Evolutionary conservation across 2,113 vertebrate species (phyloP), one percentile per base, ranked within the genome.

Genomic region (Mola mola): DNA sequence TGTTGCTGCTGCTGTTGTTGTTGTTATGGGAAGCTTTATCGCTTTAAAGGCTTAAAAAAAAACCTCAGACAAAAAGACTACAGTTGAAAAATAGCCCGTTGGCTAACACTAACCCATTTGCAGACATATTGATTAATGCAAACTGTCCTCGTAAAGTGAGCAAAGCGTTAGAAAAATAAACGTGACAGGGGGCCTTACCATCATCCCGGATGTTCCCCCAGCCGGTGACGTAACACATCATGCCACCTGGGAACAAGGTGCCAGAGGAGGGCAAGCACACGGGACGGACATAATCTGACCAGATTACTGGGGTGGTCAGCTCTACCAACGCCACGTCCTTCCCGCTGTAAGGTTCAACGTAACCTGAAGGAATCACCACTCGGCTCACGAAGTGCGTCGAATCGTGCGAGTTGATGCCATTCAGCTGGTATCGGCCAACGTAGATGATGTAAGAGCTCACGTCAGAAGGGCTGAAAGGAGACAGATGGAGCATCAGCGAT

Each of bases 221-320:
- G 46, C 92, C 92, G 1, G 91, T 92, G 66, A 92, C 90, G n/a
- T 52, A 71, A 70, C 92, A 93, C 16, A 0, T 0, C 79, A 87
- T 81, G 50, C 60, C 90, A 20, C 20, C 40, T 4, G 82, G 69
- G 62, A 93, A 92, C 33, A 80, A n/a, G 3, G 58, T 64, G 31
- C 49, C 58, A 3, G 79, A 49, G 12, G 47, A 5, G 0, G 92
- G 91, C 34, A 93, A 40, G 47, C 92, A 93, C 28, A 93, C 12
- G 1, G 92, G 91, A 15, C 37, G 69, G 66, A 90, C 11, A 11
- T 59, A 34, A 48, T 88, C 74, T 0, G 86, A 73, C 88, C 87
- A 93, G 21, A 4, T 36, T 6, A 93, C 25, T 0, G 90, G 61
- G 0, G 0, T 67, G 43, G 57, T n/a, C 51, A 93, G 78, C 69